These are phyloP conservation scores for Erpornis zantholeuca DNA, from an alignment of 2,113 vertebrate species.

Conservation along the genomic window DNA sequence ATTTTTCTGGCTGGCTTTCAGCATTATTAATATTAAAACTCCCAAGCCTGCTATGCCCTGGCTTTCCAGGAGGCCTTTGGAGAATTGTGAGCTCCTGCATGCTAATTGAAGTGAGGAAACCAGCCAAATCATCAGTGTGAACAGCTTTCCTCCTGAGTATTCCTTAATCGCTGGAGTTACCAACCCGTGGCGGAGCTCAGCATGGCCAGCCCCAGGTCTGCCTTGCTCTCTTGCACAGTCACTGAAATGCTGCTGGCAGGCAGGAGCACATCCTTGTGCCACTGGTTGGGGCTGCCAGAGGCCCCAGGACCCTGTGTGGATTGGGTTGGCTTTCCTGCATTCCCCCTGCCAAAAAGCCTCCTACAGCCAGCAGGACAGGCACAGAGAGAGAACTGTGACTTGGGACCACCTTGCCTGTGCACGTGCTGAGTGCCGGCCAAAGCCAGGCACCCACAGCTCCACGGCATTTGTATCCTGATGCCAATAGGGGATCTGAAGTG, in stretches of 20 bases:
- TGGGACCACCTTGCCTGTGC: accelerated
- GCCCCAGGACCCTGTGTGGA: not conserved
- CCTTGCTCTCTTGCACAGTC: not conserved
- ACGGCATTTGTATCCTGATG: accelerated
- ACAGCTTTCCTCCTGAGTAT: not conserved
- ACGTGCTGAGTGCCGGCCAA: accelerated
- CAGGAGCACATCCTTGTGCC: not conserved
- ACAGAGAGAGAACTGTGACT: accelerated
- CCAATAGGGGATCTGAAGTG: not conserved
- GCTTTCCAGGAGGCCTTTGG: not conserved
- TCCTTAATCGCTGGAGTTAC: not conserved
- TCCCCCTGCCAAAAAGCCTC: not conserved
- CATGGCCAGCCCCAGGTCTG: not conserved
- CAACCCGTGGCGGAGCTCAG: accelerated
- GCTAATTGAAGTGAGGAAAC: not conserved
- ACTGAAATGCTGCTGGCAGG: not conserved
- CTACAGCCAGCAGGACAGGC: not conserved
- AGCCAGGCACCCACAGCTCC: not conserved
- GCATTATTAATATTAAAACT: not conserved
- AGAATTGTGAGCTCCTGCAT: not conserved
- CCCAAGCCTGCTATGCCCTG: not conserved
- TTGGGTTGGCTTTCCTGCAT: not conserved
- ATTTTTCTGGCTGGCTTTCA: constrained; percentile 6
- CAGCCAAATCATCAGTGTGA: not conserved
- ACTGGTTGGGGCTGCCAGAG: accelerated